These are phyloP conservation scores for Takifugu ocellatus DNA, from an alignment of 2,797 vertebrate genomes.

Conservation along the genomic window DNA sequence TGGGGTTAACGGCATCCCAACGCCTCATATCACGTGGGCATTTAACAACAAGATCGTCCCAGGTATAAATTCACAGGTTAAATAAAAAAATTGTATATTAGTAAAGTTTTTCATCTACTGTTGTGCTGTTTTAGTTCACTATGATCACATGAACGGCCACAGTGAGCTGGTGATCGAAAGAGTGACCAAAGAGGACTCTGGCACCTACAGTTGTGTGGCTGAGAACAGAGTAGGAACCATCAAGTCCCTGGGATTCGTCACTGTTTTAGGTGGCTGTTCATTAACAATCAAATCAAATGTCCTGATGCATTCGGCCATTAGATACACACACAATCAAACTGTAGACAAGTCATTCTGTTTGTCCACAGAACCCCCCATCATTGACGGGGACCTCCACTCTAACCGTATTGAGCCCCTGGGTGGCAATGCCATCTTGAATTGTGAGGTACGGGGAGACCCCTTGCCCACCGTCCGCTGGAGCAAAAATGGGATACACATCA, in stretches of 20 bases:
- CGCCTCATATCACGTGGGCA: conserved; percentile 88
- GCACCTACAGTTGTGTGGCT: conserved; percentile 90
- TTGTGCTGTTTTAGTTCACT: conserved; percentile 72
- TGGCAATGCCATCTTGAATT: conserved; percentile 88
- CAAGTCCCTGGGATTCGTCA: conserved; percentile 88
- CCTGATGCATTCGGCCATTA: no score
- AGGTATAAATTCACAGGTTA: conserved; percentile 71
- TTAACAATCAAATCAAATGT: background rate
- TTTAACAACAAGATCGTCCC: conserved; percentile 92
- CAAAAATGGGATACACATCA: conserved; percentile 82
- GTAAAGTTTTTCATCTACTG: background rate
- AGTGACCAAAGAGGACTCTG: conserved; percentile 87
- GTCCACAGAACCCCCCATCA: conserved; percentile 89
- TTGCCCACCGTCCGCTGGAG: conserved; percentile 91
- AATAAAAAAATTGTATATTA: background rate
- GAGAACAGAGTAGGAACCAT: conserved; percentile 87
- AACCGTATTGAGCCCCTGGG: conserved; percentile 88
- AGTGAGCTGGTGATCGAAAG: conserved; percentile 89
- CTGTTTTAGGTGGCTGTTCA: conserved; percentile 85
- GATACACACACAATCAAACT: background rate
- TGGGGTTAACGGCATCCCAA: conserved; percentile 81
- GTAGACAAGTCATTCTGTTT: background rate
- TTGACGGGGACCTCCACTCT: conserved; percentile 85
- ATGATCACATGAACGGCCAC: conserved; percentile 78
- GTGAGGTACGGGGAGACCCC: conserved; percentile 91